These are phyloP conservation scores for Sinodicranocentrus sp. DNA, from an alignment of 2,888 invertebrate species.

Conservation along the genomic window DNA sequence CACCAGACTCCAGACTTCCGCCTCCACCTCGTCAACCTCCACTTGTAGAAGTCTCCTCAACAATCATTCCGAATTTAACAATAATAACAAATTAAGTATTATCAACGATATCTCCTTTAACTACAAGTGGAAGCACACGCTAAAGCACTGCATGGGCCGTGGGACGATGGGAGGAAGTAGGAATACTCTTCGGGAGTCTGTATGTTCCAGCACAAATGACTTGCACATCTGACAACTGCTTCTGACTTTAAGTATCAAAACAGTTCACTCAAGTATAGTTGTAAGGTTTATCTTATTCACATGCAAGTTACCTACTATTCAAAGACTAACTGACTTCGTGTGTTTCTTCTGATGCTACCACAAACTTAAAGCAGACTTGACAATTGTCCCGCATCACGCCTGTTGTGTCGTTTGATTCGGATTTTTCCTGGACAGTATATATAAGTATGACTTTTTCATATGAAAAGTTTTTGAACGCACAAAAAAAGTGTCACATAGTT, in stretches of 20 bases:
- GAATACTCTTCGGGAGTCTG: slow-evolving; percentile 60
- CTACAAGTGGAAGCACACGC: slow-evolving; percentile 63
- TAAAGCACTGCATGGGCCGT: slow-evolving; percentile 65
- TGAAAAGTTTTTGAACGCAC: no score
- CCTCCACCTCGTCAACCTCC: slow-evolving; percentile 32
- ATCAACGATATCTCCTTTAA: slow-evolving; percentile 71
- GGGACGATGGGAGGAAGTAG: slow-evolving; percentile 55
- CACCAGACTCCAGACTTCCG: slow-evolving; percentile 26
- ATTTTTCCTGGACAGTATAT: neutral
- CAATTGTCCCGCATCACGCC: neutral
- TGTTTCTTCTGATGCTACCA: neutral
- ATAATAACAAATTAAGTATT: slow-evolving; percentile 68
- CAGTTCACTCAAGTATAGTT: slow-evolving; percentile 12
- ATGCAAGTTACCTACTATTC: neutral
- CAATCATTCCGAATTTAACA: slow-evolving; percentile 59
- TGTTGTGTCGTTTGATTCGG: neutral
- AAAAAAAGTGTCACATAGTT: no score
- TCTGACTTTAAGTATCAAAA: slow-evolving; percentile 13
- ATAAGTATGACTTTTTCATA: no score
- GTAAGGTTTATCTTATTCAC: neutral
- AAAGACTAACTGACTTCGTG: neutral
- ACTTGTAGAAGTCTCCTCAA: slow-evolving; percentile 56
- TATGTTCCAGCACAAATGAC: slow-evolving; percentile 65
- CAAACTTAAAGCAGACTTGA: neutral
- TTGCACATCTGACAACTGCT: slow-evolving; percentile 67